Percentiles rank a stretch among this genome's conserved stretches.
phyloP scores from a whole-genome alignment of 2,888 invertebrate genomes.

The Napeogenes sylphis region DNA sequence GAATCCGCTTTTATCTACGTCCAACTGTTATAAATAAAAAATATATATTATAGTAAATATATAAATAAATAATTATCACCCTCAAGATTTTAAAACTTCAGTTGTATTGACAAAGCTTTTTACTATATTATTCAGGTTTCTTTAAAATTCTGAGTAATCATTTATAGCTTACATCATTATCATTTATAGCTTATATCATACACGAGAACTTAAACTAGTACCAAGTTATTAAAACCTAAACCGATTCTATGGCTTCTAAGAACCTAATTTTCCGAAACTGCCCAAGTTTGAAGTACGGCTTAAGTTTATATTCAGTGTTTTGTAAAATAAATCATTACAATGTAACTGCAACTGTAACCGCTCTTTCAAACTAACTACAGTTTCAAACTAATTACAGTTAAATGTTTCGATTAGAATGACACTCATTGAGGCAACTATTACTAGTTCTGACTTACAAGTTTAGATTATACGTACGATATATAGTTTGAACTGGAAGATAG shows the following conservation, averaged over 20 bases:
- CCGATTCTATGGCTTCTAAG: background rate
- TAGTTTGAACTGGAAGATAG: background rate
- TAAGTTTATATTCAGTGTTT: background rate
- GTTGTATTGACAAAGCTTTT: too few species aligned
- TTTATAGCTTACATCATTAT: too few species aligned
- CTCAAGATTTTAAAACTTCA: too few species aligned
- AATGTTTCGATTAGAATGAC: background rate
- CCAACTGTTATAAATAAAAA: conserved; percentile 70
- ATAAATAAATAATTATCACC: too few species aligned
- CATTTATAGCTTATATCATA: too few species aligned
- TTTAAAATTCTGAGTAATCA: too few species aligned
- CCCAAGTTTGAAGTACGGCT: background rate
- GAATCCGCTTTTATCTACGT: conserved; percentile 86
- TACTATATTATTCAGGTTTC: too few species aligned
- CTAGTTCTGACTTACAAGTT: background rate
- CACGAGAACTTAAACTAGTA: background rate
- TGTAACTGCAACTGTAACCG: background rate
- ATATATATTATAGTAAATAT: background rate
- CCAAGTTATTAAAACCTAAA: background rate
- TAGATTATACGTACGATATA: background rate
- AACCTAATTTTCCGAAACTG: background rate
- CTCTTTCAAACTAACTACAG: background rate
- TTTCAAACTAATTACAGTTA: conserved; percentile 7
- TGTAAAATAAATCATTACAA: conserved; percentile 3
- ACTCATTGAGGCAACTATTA: background rate